Conservation (phyloP, 2,797 vertebrate species). For the Rachycentron canadum region DNA sequence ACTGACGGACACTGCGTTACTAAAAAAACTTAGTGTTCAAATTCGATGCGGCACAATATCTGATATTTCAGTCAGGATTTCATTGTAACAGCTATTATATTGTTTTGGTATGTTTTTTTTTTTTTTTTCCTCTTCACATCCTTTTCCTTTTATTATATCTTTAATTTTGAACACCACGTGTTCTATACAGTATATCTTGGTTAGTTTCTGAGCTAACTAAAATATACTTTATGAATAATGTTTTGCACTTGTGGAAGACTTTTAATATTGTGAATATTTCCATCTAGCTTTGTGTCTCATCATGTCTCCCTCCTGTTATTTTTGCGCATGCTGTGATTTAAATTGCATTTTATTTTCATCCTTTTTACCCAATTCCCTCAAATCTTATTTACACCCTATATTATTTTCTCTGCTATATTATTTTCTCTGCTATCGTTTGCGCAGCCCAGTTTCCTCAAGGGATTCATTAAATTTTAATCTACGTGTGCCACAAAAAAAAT, state of each 20-base stretch:
- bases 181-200: background rate
- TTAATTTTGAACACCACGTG: background rate
- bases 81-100: too few relatives aligned
- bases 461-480: slow-evolving; percentile 31
- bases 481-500: slow-evolving; percentile 16
- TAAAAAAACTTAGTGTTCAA: too few relatives aligned
- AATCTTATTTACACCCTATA: slow-evolving; percentile 11
- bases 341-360: slow-evolving; percentile 34
- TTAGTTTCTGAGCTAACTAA: background rate
- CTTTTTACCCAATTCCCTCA: slow-evolving; percentile 4
- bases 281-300: slow-evolving; percentile 1
- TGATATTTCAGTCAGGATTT: too few relatives aligned
- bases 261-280: background rate
- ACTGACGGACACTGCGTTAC: too few relatives aligned
- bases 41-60: too few relatives aligned
- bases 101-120: too few relatives aligned
- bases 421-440: slow-evolving; percentile 23
- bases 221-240: background rate
- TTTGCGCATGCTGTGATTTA: slow-evolving; percentile 18
- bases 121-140: too few relatives aligned
- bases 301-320: slow-evolving; percentile 3
- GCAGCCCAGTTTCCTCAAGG: slow-evolving; percentile 27
- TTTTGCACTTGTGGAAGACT: background rate
- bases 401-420: slow-evolving; percentile 27
- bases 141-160: background rate